Base-by-base conservation (phyloP, 2,888 invertebrate genomes). In the Acleris cristana region DNA sequence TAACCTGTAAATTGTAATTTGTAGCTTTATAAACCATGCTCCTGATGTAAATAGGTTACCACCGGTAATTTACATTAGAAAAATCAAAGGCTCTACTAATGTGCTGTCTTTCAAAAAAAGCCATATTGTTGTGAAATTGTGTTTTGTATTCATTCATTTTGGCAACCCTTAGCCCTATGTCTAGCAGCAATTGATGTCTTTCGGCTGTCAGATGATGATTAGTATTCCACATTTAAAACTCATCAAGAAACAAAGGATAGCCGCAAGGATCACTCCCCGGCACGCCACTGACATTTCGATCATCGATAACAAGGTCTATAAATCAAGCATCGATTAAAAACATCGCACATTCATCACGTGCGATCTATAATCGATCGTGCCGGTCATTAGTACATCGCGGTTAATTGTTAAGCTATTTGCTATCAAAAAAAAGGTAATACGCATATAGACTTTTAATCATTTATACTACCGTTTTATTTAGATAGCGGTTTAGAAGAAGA, bases 311-410 rank as follows among this genome's bases (percentile, higher is more conserved):
- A 19, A 34, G 34, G 16, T 34, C 16, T 18, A 60, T 60, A 60
- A 60, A 60, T 60, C 59, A 60, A 21, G 12, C 59, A 21, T 14
- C 55, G 30, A 60, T 60, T 60, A 26, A 51, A 51, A 51, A 51
- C 34, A 60, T 51, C 51, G 51, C 40, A 21, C 59, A 51, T 60
- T 51, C 59, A 60, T 60, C 59, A 60, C 49, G 59, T 34, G 51
- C 59, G 45, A 60, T 26, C 59, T 48, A 26, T 30, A 51, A 60
- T 60, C 59, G 49, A 60, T 60, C 59, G 51, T 60, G 51, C 48
- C 23, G 10, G 51, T 51, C 59, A 60, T 60, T 51, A 59, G 59
- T 49, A 19, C 59, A 49, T 55, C 4, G 40, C 14, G 4, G 55
- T 55, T 55, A 44, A 44, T 56, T 21, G 56, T 19, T 44, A 21